phyloP scores from a whole-genome alignment of 2,113 vertebrate genomes.

The Aleadryas rufinucha region DNA sequence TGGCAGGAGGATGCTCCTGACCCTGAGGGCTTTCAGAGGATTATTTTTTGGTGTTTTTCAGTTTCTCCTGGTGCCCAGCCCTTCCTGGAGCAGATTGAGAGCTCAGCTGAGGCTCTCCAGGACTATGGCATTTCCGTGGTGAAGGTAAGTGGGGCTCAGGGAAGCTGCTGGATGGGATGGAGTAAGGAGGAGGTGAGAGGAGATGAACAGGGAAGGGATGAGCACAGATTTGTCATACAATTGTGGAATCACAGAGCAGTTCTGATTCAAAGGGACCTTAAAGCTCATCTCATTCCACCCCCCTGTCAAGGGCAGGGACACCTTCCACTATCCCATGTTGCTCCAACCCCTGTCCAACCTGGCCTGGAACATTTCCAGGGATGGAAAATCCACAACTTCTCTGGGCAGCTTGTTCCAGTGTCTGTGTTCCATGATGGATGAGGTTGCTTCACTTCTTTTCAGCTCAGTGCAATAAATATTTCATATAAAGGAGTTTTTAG shows the following conservation, averaged over 20 bases:
- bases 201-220: not conserved
- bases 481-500: not conserved
- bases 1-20: not conserved
- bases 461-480: not conserved
- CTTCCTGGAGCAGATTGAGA: slow-evolving; percentile 85
- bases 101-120: slow-evolving; percentile 79
- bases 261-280: not conserved
- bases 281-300: not conserved
- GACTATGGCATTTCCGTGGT: slow-evolving; percentile 88
- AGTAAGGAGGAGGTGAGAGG: not conserved
- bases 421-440: not conserved
- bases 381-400: not conserved
- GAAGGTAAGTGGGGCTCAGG: slow-evolving; percentile 74
- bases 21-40: not conserved
- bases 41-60: slow-evolving; percentile 55
- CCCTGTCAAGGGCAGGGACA: not conserved
- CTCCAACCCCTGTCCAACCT: not conserved
- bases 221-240: not conserved
- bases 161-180: not conserved
- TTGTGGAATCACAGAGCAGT: not conserved
- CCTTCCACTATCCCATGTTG: not conserved
- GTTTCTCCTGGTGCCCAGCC: slow-evolving; percentile 73
- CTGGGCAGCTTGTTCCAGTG: not conserved
- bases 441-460: not conserved
- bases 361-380: not conserved